These are phyloP conservation scores for Hydroisotoma schaefferi DNA, from an alignment of 2,888 invertebrate genomes.

Conservation along the genomic window DNA sequence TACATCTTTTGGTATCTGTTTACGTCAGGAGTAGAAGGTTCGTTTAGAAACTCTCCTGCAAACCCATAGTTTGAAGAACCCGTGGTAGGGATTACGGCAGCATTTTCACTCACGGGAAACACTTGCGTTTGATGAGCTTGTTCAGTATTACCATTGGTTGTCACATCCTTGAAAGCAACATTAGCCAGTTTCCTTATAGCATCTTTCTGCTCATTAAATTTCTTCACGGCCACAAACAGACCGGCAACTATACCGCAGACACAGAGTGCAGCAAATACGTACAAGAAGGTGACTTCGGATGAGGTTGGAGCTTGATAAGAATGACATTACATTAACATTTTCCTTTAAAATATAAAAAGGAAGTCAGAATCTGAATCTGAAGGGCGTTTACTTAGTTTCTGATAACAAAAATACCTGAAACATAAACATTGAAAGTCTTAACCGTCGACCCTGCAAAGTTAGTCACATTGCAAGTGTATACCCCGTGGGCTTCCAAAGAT, in stretches of 20 bases:
- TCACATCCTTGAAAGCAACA: conserved; percentile 35
- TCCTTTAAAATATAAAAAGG: neutral
- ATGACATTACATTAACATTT: neutral
- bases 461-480: neutral
- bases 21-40: neutral
- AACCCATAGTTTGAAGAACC: neutral
- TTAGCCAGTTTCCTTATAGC: conserved; percentile 27
- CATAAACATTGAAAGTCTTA: neutral
- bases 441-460: neutral
- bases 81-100: neutral
- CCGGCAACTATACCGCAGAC: conserved; percentile 2
- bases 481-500: neutral
- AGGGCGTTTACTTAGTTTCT: neutral
- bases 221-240: neutral
- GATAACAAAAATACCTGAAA: conserved; percentile 9
- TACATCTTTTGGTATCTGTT: conserved; percentile 5
- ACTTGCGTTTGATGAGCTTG: neutral
- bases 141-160: neutral
- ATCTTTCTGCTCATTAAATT: conserved; percentile 25
- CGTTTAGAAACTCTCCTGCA: neutral
- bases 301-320: neutral
- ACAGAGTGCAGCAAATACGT: neutral
- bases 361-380: neutral
- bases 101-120: neutral
- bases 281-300: neutral